A percentile compares a stretch with the other conserved stretches of the same genome.
phyloP scores from a whole-genome alignment of 2,797 vertebrate species.

The Ctenochaetus hawaiiensis region DNA sequence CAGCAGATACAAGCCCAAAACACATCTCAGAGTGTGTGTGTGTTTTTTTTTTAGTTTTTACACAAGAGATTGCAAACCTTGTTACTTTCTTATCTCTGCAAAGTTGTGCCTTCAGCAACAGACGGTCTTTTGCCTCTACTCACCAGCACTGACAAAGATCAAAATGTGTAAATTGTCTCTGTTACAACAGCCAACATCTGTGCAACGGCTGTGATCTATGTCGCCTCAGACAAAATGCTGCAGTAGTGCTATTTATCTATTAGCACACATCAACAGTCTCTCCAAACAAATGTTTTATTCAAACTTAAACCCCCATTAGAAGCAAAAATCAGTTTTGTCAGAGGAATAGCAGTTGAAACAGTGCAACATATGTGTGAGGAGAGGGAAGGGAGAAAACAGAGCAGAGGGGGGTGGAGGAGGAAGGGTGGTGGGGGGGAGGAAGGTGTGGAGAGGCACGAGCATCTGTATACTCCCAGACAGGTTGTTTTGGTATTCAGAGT shows the following conservation, averaged over 20 bases:
- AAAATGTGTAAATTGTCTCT: constrained; percentile 67
- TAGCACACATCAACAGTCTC: constrained; percentile 42
- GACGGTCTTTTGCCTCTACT: constrained; percentile 51
- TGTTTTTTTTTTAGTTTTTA: constrained; percentile 36
- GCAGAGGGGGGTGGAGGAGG: constrained; percentile 35
- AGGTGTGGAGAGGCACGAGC: constrained; percentile 62
- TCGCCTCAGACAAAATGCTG: constrained; percentile 53
- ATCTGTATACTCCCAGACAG: constrained; percentile 77
- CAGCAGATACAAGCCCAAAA: constrained; percentile 55
- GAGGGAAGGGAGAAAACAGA: constrained; percentile 46
- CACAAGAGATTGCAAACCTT: constrained; percentile 55
- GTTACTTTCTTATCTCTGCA: constrained; percentile 60
- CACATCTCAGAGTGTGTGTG: constrained; percentile 19
- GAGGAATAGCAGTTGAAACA: constrained; percentile 55
- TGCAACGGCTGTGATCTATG: constrained; percentile 55
- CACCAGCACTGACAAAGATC: constrained; percentile 62
- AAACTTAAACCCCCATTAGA: constrained; percentile 57
- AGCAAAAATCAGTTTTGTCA: constrained; percentile 73
- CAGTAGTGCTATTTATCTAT: constrained; percentile 48
- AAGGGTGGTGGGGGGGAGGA: constrained; percentile 32
- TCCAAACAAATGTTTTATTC: constrained; percentile 70
- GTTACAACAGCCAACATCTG: constrained; percentile 72
- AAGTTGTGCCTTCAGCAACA: constrained; percentile 68
- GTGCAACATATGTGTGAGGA: constrained; percentile 59
- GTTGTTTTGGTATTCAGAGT: constrained; percentile 81